These are phyloP conservation scores for Diabrotica undecimpunctata DNA, from an alignment of 1,140 invertebrate species.

Conservation along the genomic window DNA sequence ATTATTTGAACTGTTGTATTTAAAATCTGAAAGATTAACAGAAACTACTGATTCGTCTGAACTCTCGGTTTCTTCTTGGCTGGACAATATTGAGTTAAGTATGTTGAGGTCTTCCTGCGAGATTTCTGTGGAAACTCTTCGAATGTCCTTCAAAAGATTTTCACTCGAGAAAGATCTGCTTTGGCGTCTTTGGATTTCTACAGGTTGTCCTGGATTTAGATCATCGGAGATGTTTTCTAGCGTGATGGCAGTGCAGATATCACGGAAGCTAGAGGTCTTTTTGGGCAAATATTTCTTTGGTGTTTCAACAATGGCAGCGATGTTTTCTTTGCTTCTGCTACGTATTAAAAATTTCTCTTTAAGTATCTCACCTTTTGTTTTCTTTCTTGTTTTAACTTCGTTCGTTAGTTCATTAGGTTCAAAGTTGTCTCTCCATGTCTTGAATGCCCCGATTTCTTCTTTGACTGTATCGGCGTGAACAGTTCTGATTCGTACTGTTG, in stretches of 20 bases:
- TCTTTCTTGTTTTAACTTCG: constrained; percentile 46
- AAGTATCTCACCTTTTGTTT: constrained; percentile 67
- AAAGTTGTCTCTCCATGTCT: constrained; percentile 59
- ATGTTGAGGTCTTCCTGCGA: constrained; percentile 48
- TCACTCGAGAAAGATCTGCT: constrained; percentile 39
- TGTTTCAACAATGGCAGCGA: constrained; percentile 27
- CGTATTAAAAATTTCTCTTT: constrained; percentile 72
- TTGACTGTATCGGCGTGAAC: constrained; percentile 40
- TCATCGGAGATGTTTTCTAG: constrained; percentile 52
- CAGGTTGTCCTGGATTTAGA: constrained; percentile 51
- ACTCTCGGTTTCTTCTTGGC: constrained; percentile 24
- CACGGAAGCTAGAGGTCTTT: constrained; percentile 50
- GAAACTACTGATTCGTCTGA: constrained; percentile 2
- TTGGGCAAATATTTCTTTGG: constrained; percentile 40
- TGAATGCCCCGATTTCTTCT: constrained; percentile 41
- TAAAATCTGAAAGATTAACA: too few relatives aligned
- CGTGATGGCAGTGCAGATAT: constrained; percentile 53
- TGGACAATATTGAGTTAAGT: constrained; percentile 30
- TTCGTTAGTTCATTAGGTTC: constrained; percentile 50
- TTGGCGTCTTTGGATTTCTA: constrained; percentile 39
- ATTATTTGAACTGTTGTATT: too few relatives aligned
- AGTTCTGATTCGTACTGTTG: constrained; percentile 68
- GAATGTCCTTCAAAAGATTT: constrained; percentile 41
- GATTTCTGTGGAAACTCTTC: constrained; percentile 53
- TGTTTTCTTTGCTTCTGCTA: constrained; percentile 52